phyloP scores from a whole-genome alignment of 2,888 invertebrate species.

The Nysson spinosus region DNA sequence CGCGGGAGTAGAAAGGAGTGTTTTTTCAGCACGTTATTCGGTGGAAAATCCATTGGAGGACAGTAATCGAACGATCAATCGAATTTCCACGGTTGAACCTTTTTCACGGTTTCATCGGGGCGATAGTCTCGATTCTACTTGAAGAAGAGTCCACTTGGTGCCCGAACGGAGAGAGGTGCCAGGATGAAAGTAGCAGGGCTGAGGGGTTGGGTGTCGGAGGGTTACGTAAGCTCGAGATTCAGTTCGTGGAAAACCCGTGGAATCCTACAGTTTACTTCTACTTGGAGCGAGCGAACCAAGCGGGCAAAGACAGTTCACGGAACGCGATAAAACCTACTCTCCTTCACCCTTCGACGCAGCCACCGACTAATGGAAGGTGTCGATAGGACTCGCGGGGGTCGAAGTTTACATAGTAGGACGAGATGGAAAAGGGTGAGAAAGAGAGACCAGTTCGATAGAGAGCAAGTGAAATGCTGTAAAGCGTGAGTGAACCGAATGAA shows the following conservation, averaged over 20 bases:
- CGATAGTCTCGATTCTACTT: slow-evolving; percentile 37
- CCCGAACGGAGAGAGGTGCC: slow-evolving; percentile 45
- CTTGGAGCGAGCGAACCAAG: slow-evolving; percentile 36
- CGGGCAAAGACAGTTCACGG: slow-evolving; percentile 49
- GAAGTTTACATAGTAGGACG: slow-evolving; percentile 56
- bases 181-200: slow-evolving; percentile 26
- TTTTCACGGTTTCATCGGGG: slow-evolving; percentile 18
- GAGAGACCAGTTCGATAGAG: slow-evolving; percentile 4
- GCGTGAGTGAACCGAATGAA: slow-evolving; percentile 2
- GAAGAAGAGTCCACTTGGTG: slow-evolving; percentile 39
- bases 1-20: slow-evolving; percentile 37
- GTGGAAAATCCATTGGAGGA: slow-evolving; percentile 35
- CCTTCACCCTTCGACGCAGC: slow-evolving; percentile 49
- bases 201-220: not conserved
- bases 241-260: slow-evolving; percentile 42
- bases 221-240: slow-evolving; percentile 42
- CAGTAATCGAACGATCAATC: slow-evolving; percentile 51
- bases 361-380: slow-evolving; percentile 62
- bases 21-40: slow-evolving; percentile 28
- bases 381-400: slow-evolving; percentile 55
- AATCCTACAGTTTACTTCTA: slow-evolving; percentile 50
- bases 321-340: slow-evolving; percentile 56
- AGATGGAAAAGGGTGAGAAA: slow-evolving; percentile 16
- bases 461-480: too few species aligned
- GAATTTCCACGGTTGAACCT: slow-evolving; percentile 38